Percentiles rank a stretch among this genome's conserved stretches.
These are phyloP conservation scores for Octomys mimax DNA, from an alignment of 2,797 vertebrate species.

Conservation along the genomic window DNA sequence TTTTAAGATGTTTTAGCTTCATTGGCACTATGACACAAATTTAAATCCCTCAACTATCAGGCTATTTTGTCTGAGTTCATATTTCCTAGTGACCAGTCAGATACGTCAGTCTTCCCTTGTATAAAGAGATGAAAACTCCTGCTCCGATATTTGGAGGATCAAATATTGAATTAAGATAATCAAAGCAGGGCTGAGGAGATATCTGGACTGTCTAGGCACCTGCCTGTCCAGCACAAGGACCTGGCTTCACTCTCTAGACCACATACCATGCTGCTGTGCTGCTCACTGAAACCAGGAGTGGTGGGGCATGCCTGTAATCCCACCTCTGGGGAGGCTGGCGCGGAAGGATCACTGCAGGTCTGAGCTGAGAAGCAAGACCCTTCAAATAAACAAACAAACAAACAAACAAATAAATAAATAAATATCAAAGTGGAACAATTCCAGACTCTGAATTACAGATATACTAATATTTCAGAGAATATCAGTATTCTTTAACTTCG, in stretches of 20 bases:
- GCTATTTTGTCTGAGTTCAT: not conserved
- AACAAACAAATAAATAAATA: no score
- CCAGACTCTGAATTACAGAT: not conserved
- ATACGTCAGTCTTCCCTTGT: not conserved
- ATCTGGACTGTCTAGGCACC: no score
- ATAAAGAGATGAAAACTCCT: not conserved
- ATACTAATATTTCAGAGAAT: not conserved
- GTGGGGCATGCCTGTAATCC: no score
- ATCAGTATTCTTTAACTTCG: not conserved
- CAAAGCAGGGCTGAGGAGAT: not conserved
- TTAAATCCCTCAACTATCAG: not conserved
- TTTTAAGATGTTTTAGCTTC: not conserved
- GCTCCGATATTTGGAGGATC: not conserved
- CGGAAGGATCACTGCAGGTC: no score
- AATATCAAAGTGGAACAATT: not conserved
- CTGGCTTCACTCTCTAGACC: no score
- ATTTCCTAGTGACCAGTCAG: not conserved
- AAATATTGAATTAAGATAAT: not conserved
- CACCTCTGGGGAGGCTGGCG: no score
- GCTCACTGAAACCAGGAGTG: no score
- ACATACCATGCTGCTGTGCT: no score
- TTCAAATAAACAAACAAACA: no score
- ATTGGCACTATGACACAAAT: not conserved
- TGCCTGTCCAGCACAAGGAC: no score
- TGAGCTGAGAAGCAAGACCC: no score